Percentiles rank a stretch among this genome's conserved stretches.
Evolutionary conservation across 2,113 vertebrate species (phyloP).

Genomic region (Coturnix japonica): DNA sequence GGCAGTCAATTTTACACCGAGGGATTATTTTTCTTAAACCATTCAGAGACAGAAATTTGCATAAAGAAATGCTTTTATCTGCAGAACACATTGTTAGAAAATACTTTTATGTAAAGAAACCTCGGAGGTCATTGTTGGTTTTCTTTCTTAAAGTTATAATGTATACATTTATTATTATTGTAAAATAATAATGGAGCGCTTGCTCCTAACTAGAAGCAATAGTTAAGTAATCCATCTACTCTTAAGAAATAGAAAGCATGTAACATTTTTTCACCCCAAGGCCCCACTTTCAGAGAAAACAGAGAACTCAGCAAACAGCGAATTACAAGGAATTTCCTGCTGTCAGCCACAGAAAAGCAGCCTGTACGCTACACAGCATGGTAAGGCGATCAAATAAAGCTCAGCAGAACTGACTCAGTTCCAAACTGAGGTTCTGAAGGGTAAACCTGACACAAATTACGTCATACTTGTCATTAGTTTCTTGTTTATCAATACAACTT

Average conservation of each 20-base stretch:
- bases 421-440: neutral
- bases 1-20: neutral
- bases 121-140: neutral
- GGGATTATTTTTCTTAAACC: neutral
- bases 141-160: neutral
- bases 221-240: neutral
- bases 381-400: neutral
- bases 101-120: neutral
- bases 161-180: neutral
- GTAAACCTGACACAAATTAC: neutral
- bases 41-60: neutral
- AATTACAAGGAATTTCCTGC: neutral
- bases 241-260: neutral
- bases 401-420: accelerated
- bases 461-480: neutral
- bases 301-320: neutral
- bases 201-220: neutral
- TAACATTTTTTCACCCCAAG: neutral
- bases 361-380: neutral
- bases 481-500: neutral
- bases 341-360: neutral
- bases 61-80: neutral
- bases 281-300: neutral
- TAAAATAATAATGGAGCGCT: neutral
- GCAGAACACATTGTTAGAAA: neutral